A percentile compares a stretch with the other conserved stretches of the same genome.
Evolutionary conservation across 2,797 vertebrate genomes (phyloP).

Genomic region (Tokudaia tokunoshimensis): DNA sequence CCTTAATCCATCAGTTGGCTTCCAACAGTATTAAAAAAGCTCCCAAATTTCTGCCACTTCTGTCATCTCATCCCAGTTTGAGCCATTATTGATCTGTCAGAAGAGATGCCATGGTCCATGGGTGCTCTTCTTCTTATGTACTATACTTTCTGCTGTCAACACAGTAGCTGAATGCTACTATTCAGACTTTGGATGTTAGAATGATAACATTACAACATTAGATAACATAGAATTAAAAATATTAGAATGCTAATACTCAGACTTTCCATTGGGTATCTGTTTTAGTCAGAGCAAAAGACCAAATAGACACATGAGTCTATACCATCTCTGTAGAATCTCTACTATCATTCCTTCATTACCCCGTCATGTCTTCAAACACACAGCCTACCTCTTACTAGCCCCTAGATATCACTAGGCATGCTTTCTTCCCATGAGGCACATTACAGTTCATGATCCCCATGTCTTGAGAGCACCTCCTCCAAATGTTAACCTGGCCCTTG

Average conservation of each 20-base stretch:
- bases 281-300: neutral
- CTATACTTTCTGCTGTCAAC: neutral
- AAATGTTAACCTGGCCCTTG: neutral
- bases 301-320: neutral
- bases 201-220: neutral
- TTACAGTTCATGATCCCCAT: neutral
- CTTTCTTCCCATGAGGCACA: neutral
- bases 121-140: neutral
- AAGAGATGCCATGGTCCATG: neutral
- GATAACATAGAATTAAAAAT: neutral
- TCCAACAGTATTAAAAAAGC: constrained; percentile 20
- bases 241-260: neutral
- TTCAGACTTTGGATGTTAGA: neutral
- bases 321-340: neutral
- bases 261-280: neutral
- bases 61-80: neutral
- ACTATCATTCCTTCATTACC: neutral
- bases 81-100: neutral
- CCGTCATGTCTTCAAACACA: neutral
- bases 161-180: neutral
- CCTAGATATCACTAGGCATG: neutral
- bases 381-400: neutral
- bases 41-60: neutral
- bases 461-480: neutral
- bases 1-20: neutral